phyloP scores from a whole-genome alignment of 2,888 invertebrate species.

The Listrodromus nycthemerus region DNA sequence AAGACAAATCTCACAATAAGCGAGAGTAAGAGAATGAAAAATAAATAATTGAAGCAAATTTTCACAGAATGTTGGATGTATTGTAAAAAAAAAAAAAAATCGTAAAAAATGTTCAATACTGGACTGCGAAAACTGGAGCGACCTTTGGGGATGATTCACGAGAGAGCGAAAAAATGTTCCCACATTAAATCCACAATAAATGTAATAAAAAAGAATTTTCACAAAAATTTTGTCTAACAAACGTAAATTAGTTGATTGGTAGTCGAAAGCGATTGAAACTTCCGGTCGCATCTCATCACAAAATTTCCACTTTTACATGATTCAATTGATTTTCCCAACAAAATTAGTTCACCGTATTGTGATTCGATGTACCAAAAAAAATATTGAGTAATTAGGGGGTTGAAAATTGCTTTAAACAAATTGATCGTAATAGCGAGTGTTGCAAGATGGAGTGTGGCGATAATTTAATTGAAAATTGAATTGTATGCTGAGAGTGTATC shows the following conservation, averaged over 20 bases:
- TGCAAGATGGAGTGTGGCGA: not conserved
- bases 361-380: not conserved
- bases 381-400: not conserved
- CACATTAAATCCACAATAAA: no score
- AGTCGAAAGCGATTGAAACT: not conserved
- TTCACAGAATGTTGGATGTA: no score
- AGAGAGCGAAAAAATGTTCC: no score
- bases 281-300: not conserved
- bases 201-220: not conserved
- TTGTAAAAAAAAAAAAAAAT: no score
- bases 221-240: not conserved
- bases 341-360: not conserved
- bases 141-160: no score
- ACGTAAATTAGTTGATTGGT: not conserved
- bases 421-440: not conserved
- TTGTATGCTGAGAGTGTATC: constrained; percentile 12
- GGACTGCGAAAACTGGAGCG: no score
- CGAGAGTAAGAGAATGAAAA: not conserved
- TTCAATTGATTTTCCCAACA: not conserved
- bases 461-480: constrained; percentile 25
- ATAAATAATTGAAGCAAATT: not conserved
- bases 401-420: no score
- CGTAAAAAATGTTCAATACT: no score
- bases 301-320: not conserved
- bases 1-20: not conserved